Conservation (phyloP, 1,140 invertebrate species). For the Aricia agestis region DNA sequence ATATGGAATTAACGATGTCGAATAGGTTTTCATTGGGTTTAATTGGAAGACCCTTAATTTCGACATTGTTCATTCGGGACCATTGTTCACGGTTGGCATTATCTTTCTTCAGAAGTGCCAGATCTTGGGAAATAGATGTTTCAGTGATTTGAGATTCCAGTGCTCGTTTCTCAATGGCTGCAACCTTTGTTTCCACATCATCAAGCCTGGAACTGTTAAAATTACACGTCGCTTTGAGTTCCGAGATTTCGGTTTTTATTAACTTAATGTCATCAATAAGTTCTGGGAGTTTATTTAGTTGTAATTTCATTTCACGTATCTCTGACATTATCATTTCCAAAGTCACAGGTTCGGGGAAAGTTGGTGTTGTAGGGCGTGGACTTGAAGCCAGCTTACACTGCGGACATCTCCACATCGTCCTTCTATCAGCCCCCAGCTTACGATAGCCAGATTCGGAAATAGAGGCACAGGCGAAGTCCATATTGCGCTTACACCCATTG, state of each 20-base stretch:
- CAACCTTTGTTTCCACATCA: neutral
- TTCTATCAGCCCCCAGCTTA: conserved; percentile 4
- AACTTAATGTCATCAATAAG: no score
- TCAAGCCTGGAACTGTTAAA: neutral
- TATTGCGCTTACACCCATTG: neutral
- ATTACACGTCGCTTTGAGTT: neutral
- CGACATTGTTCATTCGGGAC: no score
- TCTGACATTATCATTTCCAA: neutral
- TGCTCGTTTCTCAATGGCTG: no score
- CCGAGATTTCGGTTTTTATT: neutral
- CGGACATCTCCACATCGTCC: neutral
- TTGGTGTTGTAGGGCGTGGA: neutral
- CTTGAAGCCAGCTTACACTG: no score
- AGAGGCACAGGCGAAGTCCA: neutral
- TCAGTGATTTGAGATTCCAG: no score
- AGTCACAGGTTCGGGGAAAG: neutral
- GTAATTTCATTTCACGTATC: no score
- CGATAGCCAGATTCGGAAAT: neutral
- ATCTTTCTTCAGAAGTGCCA: neutral
- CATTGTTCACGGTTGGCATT: neutral
- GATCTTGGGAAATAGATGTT: no score
- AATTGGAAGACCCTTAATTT: no score
- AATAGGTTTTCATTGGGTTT: no score
- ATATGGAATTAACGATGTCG: no score
- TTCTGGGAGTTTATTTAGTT: no score